Conservation (phyloP, 2,888 invertebrate species). For the Cataglyphis rosenhaueri region DNA sequence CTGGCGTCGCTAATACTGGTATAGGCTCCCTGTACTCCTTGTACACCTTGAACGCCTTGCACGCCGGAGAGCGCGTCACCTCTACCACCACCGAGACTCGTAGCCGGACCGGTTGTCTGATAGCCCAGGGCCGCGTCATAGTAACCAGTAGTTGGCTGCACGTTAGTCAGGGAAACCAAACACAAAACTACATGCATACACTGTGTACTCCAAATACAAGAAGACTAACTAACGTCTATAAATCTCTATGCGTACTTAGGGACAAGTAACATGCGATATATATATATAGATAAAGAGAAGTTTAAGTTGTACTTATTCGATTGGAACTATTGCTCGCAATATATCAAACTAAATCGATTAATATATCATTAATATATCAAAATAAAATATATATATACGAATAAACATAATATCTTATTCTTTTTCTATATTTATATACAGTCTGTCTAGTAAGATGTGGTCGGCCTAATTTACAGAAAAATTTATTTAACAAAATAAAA, state of each 20-base stretch:
- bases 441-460: too few species aligned
- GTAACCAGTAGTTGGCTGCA: constrained; percentile 87
- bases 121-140: constrained; percentile 90
- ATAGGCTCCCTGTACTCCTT: constrained; percentile 87
- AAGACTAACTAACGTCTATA: constrained; percentile 81
- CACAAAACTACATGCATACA: constrained; percentile 85
- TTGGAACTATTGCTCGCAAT: constrained; percentile 10
- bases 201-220: constrained; percentile 85
- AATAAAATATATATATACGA: background rate
- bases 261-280: constrained; percentile 63
- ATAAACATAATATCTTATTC: background rate
- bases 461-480: too few species aligned
- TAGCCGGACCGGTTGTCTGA: constrained; percentile 88
- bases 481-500: too few species aligned
- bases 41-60: constrained; percentile 83
- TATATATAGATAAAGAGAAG: constrained; percentile 19
- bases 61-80: constrained; percentile 89
- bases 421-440: background rate
- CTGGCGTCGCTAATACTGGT: constrained; percentile 90
- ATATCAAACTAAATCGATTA: background rate
- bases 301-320: constrained; percentile 12
- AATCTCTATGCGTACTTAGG: constrained; percentile 76
- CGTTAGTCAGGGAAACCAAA: constrained; percentile 85
- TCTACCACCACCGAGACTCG: constrained; percentile 89
- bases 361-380: too few species aligned